Conservation (phyloP, 2,888 invertebrate species). For the Odontothrips loti region DNA sequence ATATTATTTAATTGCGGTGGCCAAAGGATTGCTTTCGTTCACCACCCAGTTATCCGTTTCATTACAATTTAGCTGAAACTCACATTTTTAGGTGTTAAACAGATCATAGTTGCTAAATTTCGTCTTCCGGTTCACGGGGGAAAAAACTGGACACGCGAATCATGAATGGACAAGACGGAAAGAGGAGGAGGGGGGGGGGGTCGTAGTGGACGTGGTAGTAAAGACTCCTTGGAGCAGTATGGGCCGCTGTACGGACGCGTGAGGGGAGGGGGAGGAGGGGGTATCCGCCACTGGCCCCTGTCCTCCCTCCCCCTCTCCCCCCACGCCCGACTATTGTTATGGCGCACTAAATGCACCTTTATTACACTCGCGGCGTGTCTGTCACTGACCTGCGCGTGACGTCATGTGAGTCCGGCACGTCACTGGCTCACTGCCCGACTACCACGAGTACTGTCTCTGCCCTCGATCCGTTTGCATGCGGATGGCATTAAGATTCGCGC, state of each 20-base stretch:
- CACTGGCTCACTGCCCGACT: too few species aligned
- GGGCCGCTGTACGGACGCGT: neutral
- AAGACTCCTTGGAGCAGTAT: too few species aligned
- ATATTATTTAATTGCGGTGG: too few species aligned
- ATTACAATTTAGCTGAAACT: neutral
- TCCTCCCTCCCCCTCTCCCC: neutral
- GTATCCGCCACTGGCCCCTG: too few species aligned
- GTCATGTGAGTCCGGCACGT: neutral
- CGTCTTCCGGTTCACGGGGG: too few species aligned
- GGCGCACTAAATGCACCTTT: conserved; percentile 21
- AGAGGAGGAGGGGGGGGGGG: neutral
- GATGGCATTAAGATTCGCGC: neutral
- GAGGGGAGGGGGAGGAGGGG: neutral
- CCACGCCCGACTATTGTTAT: conserved; percentile 15
- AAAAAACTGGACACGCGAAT: neutral
- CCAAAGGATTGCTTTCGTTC: neutral
- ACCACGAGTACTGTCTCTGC: neutral
- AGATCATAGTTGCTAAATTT: too few species aligned
- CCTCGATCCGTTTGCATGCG: neutral
- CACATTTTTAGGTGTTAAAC: too few species aligned
- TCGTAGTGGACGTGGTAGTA: too few species aligned
- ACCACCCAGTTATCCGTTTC: neutral
- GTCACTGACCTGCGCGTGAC: conserved; percentile 15
- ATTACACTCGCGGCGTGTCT: neutral
- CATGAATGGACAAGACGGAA: neutral